These are phyloP conservation scores for Plebejus melissa DNA, from an alignment of 2,888 invertebrate species.

Conservation along the genomic window DNA sequence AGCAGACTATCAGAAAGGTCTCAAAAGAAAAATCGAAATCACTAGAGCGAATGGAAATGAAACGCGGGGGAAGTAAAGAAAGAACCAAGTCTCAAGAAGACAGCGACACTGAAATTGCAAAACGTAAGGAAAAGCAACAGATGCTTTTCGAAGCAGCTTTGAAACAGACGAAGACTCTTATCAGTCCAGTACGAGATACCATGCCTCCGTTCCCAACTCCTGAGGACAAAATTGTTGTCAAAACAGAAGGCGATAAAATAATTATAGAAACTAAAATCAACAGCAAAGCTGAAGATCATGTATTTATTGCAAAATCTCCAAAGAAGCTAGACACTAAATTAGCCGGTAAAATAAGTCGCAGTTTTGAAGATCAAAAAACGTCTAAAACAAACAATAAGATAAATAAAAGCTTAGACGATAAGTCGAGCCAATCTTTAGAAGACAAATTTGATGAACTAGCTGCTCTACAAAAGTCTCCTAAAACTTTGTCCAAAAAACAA, in stretches of 20 bases:
- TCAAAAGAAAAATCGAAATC: slow-evolving; percentile 84
- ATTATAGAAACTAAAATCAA: slow-evolving; percentile 86
- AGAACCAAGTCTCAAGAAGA: slow-evolving; percentile 86
- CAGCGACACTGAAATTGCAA: slow-evolving; percentile 84
- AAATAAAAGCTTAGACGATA: slow-evolving; percentile 82
- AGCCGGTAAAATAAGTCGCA: slow-evolving; percentile 78
- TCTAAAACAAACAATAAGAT: slow-evolving; percentile 77
- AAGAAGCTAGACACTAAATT: slow-evolving; percentile 83
- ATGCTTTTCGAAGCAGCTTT: slow-evolving; percentile 87
- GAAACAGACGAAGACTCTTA: slow-evolving; percentile 85
- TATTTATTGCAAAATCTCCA: slow-evolving; percentile 86
- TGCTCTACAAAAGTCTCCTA: slow-evolving; percentile 78
- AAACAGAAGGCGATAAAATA: slow-evolving; percentile 84
- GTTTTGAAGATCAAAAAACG: slow-evolving; percentile 80
- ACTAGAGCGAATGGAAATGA: slow-evolving; percentile 81
- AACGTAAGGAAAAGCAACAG: slow-evolving; percentile 86
- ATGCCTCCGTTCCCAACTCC: slow-evolving; percentile 85
- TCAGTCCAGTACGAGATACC: slow-evolving; percentile 86
- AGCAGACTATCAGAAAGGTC: slow-evolving; percentile 69
- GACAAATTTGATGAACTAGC: slow-evolving; percentile 80
- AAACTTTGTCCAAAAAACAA: slow-evolving; percentile 79
- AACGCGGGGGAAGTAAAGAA: slow-evolving; percentile 79
- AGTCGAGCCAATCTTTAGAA: slow-evolving; percentile 79
- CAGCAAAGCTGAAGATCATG: slow-evolving; percentile 86
- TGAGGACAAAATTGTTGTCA: slow-evolving; percentile 85